These are phyloP conservation scores for Dysidea cf. avara DNA, from an alignment of 37 sponge, comb jelly and placozoan genomes.

Conservation along the genomic window DNA sequence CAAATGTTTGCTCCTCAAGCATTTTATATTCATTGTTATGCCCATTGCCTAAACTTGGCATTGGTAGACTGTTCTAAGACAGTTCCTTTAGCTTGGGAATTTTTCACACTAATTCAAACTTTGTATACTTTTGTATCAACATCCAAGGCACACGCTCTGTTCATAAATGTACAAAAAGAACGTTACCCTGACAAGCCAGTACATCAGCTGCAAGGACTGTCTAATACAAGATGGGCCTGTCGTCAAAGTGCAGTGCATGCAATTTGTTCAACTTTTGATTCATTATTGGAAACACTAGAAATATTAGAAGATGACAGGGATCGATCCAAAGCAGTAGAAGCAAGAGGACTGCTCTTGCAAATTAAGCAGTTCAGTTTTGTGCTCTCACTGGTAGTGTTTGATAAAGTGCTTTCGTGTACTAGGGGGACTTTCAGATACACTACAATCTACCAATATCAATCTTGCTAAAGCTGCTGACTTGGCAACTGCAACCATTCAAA, in stretches of 20 bases:
- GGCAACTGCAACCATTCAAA: constrained; percentile 15
- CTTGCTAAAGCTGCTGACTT: constrained; percentile 28
- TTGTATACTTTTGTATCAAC: constrained; percentile 40
- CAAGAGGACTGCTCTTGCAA: constrained; percentile 12
- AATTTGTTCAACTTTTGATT: constrained; percentile 19
- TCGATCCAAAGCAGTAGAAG: constrained; percentile 22
- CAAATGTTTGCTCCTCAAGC: constrained; percentile 24
- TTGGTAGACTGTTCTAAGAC: constrained; percentile 24
- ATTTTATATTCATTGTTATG: constrained; percentile 24
- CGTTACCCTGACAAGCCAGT: constrained; percentile 32
- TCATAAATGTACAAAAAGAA: constrained; percentile 31
- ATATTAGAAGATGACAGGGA: constrained; percentile 1
- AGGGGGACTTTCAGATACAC: constrained; percentile 20
- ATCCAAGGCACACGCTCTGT: constrained; percentile 26
- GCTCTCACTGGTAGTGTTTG: constrained; percentile 24
- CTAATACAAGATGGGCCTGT: constrained; percentile 48
- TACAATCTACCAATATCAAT: constrained; percentile 23
- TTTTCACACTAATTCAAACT: constrained; percentile 35
- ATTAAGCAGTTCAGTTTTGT: constrained; percentile 21
- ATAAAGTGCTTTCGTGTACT: constrained; percentile 6
- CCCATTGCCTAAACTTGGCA: constrained; percentile 15
- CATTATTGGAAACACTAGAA: constrained; percentile 18
- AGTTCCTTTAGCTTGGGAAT: constrained; percentile 22
- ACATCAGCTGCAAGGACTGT: constrained; percentile 32
- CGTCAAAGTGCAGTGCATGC: constrained; percentile 27